Evolutionary conservation across 1,140 invertebrate species (phyloP).

Genomic region (Watersipora subatra): DNA sequence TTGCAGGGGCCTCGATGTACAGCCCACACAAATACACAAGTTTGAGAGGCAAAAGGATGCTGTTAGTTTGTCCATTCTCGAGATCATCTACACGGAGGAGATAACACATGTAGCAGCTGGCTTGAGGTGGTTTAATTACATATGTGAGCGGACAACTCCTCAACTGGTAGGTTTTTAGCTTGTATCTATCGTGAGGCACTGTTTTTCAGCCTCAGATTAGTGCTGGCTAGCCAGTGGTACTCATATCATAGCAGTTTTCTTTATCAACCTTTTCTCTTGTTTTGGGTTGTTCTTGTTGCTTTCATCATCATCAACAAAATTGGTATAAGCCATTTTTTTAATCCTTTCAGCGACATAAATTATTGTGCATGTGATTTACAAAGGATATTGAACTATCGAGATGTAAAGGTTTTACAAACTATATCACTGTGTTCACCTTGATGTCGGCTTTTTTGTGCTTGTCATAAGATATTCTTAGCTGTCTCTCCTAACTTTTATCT

Average conservation of each 20-base stretch:
- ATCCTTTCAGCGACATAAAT: neutral
- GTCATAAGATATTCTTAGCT: too few species aligned
- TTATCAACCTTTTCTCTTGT: neutral
- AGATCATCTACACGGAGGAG: slow-evolving; percentile 18
- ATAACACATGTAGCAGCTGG: slow-evolving; percentile 21
- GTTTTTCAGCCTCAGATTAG: neutral
- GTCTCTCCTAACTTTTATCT: too few species aligned
- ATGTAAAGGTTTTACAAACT: too few species aligned
- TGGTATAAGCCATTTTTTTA: neutral
- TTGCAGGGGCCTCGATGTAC: slow-evolving; percentile 18
- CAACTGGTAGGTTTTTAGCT: neutral
- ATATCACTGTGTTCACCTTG: too few species aligned
- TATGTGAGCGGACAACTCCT: slow-evolving; percentile 11
- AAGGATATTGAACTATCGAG: too few species aligned
- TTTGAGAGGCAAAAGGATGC: slow-evolving; percentile 16
- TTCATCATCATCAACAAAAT: slow-evolving; percentile 7
- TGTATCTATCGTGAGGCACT: too few species aligned
- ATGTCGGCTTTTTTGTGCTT: too few species aligned
- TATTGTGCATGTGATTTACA: neutral
- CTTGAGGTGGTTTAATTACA: slow-evolving; percentile 17
- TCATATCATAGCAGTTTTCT: neutral
- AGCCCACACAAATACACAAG: slow-evolving; percentile 15
- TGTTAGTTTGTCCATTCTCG: slow-evolving; percentile 13
- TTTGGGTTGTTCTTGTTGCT: slow-evolving; percentile 1
- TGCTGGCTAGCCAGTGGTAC: neutral